Evolutionary conservation across 2,113 vertebrate species (phyloP).

Genomic region (Peucedramus taeniatus): DNA sequence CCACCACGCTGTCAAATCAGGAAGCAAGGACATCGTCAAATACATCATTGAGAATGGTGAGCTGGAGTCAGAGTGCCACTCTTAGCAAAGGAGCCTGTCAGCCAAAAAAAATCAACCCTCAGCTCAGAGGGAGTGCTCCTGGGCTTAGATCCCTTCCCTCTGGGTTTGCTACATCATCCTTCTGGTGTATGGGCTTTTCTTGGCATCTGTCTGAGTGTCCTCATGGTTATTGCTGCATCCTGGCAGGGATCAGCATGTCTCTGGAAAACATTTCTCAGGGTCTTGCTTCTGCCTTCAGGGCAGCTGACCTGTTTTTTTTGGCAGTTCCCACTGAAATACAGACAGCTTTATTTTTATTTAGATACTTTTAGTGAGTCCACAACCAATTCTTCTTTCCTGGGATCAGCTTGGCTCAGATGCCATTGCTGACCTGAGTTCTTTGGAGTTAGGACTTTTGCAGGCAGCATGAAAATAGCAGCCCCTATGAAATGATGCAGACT

Average conservation of each 20-base stretch:
- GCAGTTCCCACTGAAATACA: background rate
- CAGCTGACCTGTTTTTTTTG: background rate
- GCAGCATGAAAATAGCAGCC: background rate
- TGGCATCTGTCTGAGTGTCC: background rate
- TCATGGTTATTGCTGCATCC: background rate
- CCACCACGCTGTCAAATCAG: slow-evolving; percentile 84
- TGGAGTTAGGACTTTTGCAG: background rate
- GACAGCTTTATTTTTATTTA: background rate
- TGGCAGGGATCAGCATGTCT: background rate
- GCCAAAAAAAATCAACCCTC: background rate
- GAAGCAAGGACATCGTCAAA: slow-evolving; percentile 90
- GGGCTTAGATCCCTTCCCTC: background rate
- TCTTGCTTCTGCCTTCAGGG: background rate
- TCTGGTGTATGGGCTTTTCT: background rate
- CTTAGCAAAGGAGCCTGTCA: background rate
- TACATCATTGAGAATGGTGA: slow-evolving; percentile 90
- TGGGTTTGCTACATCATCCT: background rate
- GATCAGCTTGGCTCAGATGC: background rate
- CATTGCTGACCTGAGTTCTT: background rate
- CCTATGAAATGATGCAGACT: background rate
- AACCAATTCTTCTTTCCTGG: background rate
- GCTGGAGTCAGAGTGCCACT: background rate
- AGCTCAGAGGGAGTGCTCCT: background rate
- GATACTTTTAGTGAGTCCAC: background rate
- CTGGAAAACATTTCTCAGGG: background rate